phyloP scores from a whole-genome alignment of 1,140 invertebrate genomes.

The Drosophila oshimai region DNA sequence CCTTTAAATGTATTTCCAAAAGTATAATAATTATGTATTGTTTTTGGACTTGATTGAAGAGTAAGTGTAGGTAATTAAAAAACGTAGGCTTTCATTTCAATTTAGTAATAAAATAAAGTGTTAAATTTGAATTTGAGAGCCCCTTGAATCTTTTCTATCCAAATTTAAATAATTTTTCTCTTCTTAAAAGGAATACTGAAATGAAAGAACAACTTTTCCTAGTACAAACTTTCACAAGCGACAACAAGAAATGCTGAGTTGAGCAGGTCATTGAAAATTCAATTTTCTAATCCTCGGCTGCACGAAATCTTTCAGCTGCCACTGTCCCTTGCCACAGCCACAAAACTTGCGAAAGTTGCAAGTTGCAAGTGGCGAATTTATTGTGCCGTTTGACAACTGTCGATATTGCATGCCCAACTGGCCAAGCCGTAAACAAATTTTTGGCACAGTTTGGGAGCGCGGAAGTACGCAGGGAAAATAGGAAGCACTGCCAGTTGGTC shows the following conservation, averaged over 20 bases:
- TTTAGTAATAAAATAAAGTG: not conserved
- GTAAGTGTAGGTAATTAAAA: too few relatives aligned
- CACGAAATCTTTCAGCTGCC: slow-evolving; percentile 32
- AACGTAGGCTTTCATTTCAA: too few relatives aligned
- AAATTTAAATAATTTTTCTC: slow-evolving; percentile 1
- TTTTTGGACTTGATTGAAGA: too few relatives aligned
- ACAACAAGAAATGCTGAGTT: not conserved
- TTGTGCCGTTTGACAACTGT: slow-evolving; percentile 67
- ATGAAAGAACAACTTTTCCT: slow-evolving; percentile 60
- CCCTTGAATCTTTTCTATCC: not conserved
- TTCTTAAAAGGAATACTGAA: slow-evolving; percentile 23
- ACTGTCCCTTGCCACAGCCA: slow-evolving; percentile 17
- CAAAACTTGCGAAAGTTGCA: slow-evolving; percentile 25
- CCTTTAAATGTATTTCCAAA: too few relatives aligned
- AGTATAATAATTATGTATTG: too few relatives aligned
- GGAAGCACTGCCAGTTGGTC: not conserved
- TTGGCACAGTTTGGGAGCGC: not conserved
- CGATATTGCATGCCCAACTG: slow-evolving; percentile 43
- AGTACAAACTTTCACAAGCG: slow-evolving; percentile 13
- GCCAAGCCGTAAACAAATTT: slow-evolving; percentile 65
- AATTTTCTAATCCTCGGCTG: slow-evolving; percentile 59
- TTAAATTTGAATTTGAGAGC: not conserved
- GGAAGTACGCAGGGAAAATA: not conserved
- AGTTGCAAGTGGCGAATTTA: slow-evolving; percentile 60
- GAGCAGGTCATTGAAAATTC: slow-evolving; percentile 39